phyloP scores from a whole-genome alignment of 1,140 invertebrate species.

The Antheraea pernyi region DNA sequence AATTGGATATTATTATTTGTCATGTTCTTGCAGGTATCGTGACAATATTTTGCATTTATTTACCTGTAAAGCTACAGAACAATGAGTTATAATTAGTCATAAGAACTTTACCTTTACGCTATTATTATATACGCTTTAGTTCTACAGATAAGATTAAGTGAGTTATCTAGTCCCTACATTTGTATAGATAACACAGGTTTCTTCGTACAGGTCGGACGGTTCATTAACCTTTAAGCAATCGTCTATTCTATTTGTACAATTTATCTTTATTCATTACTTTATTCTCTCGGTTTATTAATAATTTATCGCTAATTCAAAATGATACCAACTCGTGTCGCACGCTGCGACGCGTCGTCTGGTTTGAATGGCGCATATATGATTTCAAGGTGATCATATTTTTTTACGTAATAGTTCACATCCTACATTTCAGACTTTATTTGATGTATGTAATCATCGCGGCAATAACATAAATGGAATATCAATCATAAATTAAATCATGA shows the following conservation, averaged over 20 bases:
- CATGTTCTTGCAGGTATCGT: too few species aligned
- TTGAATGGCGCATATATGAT: slow-evolving; percentile 4
- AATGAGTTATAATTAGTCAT: not conserved
- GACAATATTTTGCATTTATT: too few species aligned
- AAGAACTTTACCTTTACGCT: not conserved
- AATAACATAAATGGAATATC: not conserved
- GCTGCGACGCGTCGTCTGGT: not conserved
- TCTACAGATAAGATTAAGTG: not conserved
- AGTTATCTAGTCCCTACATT: not conserved
- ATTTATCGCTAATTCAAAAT: not conserved
- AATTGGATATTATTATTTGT: too few species aligned
- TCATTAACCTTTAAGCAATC: not conserved
- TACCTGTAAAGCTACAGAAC: not conserved
- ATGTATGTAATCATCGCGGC: not conserved
- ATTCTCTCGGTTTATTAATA: not conserved
- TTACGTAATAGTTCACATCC: not conserved
- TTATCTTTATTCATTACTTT: not conserved
- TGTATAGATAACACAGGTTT: not conserved
- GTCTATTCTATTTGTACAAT: not conserved
- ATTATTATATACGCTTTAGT: not conserved
- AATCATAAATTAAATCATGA: too few species aligned
- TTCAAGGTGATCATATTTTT: slow-evolving; percentile 1
- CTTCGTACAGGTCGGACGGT: not conserved
- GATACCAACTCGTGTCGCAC: not conserved
- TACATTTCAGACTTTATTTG: not conserved